Evolutionary conservation across 2,797 vertebrate genomes (phyloP), one percentile per base, ranked within the genome.

Genomic region (Tragelaphus oryx): DNA sequence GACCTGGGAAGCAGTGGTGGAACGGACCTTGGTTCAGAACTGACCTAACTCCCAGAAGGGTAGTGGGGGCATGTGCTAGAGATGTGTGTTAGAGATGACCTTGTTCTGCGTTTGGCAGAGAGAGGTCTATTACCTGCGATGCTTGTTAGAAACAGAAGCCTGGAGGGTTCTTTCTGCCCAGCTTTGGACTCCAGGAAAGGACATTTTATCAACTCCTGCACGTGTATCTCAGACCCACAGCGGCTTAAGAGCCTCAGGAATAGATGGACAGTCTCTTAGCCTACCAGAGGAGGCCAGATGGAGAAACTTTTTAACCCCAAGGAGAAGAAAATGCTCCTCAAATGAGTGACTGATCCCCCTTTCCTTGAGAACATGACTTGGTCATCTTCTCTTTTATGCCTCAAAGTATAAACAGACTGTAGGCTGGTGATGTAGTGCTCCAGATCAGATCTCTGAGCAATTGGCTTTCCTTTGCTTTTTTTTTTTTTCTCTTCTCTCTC

Each of bases 1-100:
- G 79, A 1, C 30, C 16, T 12, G 26, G 18, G 26, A n/a, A n/a
- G 37, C 2, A 0, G 4, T 41, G 1, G 0, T 0, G 3, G 59
- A 11, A 26, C 1, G 12, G 12, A 12, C 54, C 4, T 0, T 14
- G 17, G 20, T 65, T 81, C 89, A 54, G 50, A 71, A 71, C 37
- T 41, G 37, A 41, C 52, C 22, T 0, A 13, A 22, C 0, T 8
- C 28, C 44, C 26, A 8, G 26, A 52, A 2, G 22, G 41, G 16
- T 1, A 1, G 2, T 9, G 14, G 5, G 52, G n/a, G 26, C 26
- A 6, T 8, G 37, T 59, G n/a, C 26, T 8, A 20, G 50, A n/a
- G 33, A 3, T 0, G 14, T 26, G 41, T 22, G 33, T 44, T 11
- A 7, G 24, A 41, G 3, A 22, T 48, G 8, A 20, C 4, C 0